These are phyloP conservation scores for Deroplatys truncata DNA, from an alignment of 2,888 invertebrate species.

Conservation along the genomic window DNA sequence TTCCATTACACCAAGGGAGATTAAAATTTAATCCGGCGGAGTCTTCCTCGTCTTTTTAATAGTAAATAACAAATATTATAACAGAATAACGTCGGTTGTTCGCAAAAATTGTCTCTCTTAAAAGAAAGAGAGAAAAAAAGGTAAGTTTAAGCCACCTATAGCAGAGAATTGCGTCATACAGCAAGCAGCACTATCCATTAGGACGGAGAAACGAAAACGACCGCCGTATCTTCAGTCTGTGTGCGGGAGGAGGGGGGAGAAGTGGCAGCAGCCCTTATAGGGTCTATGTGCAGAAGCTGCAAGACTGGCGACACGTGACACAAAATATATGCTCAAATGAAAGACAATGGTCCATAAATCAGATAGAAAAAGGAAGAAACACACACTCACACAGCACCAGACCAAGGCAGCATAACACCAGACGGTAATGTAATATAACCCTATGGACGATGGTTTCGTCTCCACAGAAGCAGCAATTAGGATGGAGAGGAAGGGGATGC, in stretches of 20 bases:
- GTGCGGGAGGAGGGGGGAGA: background rate
- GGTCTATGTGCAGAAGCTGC: background rate
- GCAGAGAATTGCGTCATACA: background rate
- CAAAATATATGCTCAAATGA: constrained; percentile 48
- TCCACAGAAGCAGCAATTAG: constrained; percentile 10
- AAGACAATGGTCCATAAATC: constrained; percentile 51
- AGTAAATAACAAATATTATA: constrained; percentile 11
- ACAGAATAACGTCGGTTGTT: background rate
- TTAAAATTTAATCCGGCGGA: constrained; percentile 6
- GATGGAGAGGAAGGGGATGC: background rate
- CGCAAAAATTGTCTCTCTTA: constrained; percentile 7
- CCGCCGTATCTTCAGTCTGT: constrained; percentile 9
- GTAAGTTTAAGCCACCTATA: background rate
- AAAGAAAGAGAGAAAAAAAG: background rate
- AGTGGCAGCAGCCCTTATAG: background rate
- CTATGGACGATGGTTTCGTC: constrained; percentile 13
- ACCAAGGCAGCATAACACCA: constrained; percentile 3
- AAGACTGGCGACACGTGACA: constrained; percentile 19
- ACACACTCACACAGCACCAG: background rate
- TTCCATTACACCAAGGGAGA: background rate
- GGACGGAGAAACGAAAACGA: constrained; percentile 14
- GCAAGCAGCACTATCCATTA: constrained; percentile 3
- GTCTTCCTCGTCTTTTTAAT: background rate
- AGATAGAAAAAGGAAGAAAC: constrained; percentile 32
- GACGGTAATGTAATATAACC: constrained; percentile 16